Evolutionary conservation across 2,113 vertebrate species (phyloP).

Genomic region (Calcarius ornatus): DNA sequence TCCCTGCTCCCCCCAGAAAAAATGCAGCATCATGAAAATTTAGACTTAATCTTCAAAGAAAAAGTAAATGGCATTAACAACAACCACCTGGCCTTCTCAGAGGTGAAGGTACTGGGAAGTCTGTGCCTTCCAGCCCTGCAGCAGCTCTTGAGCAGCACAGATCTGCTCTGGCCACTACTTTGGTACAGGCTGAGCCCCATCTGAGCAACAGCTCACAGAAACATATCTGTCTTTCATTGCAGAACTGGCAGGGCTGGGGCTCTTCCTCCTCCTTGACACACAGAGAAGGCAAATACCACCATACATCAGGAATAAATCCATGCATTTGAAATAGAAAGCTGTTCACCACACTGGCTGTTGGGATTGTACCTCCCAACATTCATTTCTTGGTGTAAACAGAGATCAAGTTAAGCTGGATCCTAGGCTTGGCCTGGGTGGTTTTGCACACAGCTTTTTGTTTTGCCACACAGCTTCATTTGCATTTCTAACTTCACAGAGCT

Average conservation of each 20-base stretch:
- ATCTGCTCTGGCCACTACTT: background rate
- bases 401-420: background rate
- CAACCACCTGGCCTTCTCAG: background rate
- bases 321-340: background rate
- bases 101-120: too few species aligned
- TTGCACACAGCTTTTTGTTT: too few species aligned
- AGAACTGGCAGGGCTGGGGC: background rate
- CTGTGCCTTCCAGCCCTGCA: background rate
- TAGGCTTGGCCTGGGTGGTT: background rate
- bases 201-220: background rate
- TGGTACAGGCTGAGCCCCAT: rapidly evolving
- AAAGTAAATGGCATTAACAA: background rate
- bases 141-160: background rate
- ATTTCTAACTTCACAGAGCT: background rate
- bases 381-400: background rate
- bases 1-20: background rate
- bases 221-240: rapidly evolving
- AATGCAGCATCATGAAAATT: background rate
- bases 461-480: background rate
- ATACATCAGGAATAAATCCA: background rate
- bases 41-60: background rate
- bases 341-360: background rate
- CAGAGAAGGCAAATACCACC: background rate
- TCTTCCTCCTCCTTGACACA: background rate
- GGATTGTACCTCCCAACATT: background rate